Base-by-base conservation (phyloP, 2,797 vertebrate species). In the Rhynchotus rufescens region DNA sequence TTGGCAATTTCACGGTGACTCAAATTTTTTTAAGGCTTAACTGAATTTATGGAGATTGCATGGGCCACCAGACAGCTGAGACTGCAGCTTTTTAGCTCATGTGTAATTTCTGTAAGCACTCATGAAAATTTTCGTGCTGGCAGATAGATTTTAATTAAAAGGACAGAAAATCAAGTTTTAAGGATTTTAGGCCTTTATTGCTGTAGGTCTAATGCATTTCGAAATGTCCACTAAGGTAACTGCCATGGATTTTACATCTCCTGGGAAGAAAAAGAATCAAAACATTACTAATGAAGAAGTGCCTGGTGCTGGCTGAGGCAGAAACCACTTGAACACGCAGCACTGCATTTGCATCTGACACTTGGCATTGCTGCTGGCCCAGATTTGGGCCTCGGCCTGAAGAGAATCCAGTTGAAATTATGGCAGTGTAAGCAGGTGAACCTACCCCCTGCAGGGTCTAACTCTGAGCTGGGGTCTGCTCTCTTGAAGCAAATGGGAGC, bases 71-170 rank as follows among this genome's bases (percentile, higher is more conserved):
- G 76, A 64, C 84, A 77, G 91, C 88, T 90, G 90, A 93, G 71
- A 76, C 77, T 71, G 90, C 80, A 83, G 32, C 23, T 49, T 92
- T 92, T 95, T 32, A 92, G 56, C 84, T 85, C 1, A 0, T n/a
- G 79, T 34, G 26, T 71, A 84, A 87, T 26, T 54, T 92, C 64
- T 59, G 73, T 11, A 32, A 81, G 84, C 25, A 52, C 32, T 67
- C 0, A 1, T 32, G 86, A 85, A 86, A 83, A 90, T 85, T 67
- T 65, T 57, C 85, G 64, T 61, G 52, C 71, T 69, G 73, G 77
- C 67, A 87, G 64, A 52, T 38, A 88, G 64, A 9, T 80, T 91
- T 73, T 79, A 94, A 94, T 89, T 89, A 86, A 73, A 94, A 94
- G 77, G 56, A 89, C 56, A 76, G 30, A 3, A 78, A 36, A 84